Evolutionary conservation across 2,888 invertebrate genomes (phyloP).

Genomic region (Blera fallax): DNA sequence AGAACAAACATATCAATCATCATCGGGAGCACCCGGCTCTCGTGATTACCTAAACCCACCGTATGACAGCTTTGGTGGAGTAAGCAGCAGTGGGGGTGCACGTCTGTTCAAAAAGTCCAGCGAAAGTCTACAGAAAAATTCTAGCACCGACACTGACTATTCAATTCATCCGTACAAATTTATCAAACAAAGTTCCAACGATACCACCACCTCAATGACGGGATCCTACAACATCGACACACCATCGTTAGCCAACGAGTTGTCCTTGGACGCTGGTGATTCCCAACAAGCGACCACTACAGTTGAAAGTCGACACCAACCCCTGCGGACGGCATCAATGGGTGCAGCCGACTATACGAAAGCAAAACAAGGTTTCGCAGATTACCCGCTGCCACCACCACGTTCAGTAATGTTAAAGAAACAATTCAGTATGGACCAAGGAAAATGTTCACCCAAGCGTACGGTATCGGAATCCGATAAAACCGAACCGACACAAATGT

Average conservation of each 20-base stretch:
- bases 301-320: slow-evolving; percentile 76
- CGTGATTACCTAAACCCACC: slow-evolving; percentile 80
- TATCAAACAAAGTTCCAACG: slow-evolving; percentile 82
- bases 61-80: slow-evolving; percentile 74
- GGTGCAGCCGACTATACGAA: slow-evolving; percentile 78
- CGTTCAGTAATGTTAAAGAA: slow-evolving; percentile 80
- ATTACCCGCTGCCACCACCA: slow-evolving; percentile 76
- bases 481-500: slow-evolving; percentile 49
- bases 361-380: slow-evolving; percentile 73
- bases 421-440: slow-evolving; percentile 82
- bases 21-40: slow-evolving; percentile 77
- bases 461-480: slow-evolving; percentile 74
- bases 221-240: slow-evolving; percentile 82
- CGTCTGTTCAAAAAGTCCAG: slow-evolving; percentile 80
- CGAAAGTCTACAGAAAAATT: slow-evolving; percentile 81
- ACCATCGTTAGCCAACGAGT: slow-evolving; percentile 80
- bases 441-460: slow-evolving; percentile 77
- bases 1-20: slow-evolving; percentile 79
- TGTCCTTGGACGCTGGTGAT: slow-evolving; percentile 80
- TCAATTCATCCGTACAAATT: slow-evolving; percentile 81
- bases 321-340: slow-evolving; percentile 79
- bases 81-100: slow-evolving; percentile 70
- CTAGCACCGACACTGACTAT: slow-evolving; percentile 82
- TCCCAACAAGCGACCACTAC: slow-evolving; percentile 74
- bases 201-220: slow-evolving; percentile 81